Conservation (phyloP, 2,797 vertebrate genomes). For the Pelodytes ibericus region DNA sequence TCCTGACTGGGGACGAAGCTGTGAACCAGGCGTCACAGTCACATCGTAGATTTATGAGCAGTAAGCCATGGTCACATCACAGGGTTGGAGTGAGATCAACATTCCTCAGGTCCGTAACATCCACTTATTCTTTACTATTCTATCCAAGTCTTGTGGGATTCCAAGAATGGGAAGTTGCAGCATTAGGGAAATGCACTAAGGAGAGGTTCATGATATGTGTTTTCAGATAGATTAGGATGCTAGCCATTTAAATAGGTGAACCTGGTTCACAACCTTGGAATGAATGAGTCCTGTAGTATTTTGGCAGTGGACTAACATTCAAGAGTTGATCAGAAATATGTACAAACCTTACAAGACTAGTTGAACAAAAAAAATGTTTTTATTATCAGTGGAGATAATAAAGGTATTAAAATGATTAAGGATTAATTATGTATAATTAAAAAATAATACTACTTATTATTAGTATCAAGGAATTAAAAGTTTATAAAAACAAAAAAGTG, state of each 20-base stretch:
- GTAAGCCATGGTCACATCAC: constrained; percentile 51
- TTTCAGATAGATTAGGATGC: constrained; percentile 15
- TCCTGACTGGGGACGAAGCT: constrained; percentile 74
- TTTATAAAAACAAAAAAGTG: too few relatives aligned
- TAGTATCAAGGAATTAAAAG: too few relatives aligned
- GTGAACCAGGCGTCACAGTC: constrained; percentile 72
- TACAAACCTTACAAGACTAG: too few relatives aligned
- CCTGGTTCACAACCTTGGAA: background rate
- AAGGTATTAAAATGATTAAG: too few relatives aligned
- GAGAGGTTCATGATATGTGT: constrained; percentile 30
- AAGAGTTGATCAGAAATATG: too few relatives aligned
- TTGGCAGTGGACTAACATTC: too few relatives aligned
- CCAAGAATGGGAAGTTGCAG: constrained; percentile 55
- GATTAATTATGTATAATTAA: too few relatives aligned
- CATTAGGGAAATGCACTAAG: constrained; percentile 20
- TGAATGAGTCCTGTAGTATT: too few relatives aligned
- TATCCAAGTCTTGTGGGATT: constrained; percentile 52
- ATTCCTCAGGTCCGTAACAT: constrained; percentile 70
- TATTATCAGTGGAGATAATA: too few relatives aligned
- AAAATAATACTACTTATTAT: too few relatives aligned
- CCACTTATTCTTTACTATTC: constrained; percentile 73
- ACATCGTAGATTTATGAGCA: constrained; percentile 71
- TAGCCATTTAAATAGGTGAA: constrained; percentile 17
- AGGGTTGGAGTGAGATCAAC: constrained; percentile 61
- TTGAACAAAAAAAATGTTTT: too few relatives aligned